phyloP scores from a whole-genome alignment of 1,140 invertebrate species.

The Drosophila auraria region DNA sequence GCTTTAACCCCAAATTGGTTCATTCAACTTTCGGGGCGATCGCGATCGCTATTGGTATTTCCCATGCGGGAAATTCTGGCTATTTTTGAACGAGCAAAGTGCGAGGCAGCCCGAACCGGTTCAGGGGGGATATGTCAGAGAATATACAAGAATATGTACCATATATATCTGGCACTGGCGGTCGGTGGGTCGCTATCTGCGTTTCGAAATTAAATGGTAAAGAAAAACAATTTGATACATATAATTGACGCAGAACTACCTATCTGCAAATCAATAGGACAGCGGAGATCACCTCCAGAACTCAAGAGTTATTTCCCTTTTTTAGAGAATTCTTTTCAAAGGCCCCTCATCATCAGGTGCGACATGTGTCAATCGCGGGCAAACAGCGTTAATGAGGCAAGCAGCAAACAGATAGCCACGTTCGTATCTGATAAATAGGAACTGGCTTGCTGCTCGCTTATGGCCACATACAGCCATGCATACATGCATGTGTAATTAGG shows the following conservation, averaged over 20 bases:
- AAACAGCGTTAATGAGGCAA: slow-evolving; percentile 46
- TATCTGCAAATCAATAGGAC: slow-evolving; percentile 22
- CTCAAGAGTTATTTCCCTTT: neutral
- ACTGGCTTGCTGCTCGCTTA: slow-evolving; percentile 41
- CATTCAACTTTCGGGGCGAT: slow-evolving; percentile 28
- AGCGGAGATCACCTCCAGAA: slow-evolving; percentile 13
- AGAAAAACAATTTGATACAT: slow-evolving; percentile 29
- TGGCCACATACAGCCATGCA: slow-evolving; percentile 13
- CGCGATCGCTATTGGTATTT: slow-evolving; percentile 24
- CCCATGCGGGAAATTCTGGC: slow-evolving; percentile 36
- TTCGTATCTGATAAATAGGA: slow-evolving; percentile 51
- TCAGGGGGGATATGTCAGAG: slow-evolving; percentile 45
- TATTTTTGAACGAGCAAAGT: slow-evolving; percentile 59
- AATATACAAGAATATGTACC: slow-evolving; percentile 35
- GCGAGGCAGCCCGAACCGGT: slow-evolving; percentile 56
- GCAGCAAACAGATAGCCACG: slow-evolving; percentile 30
- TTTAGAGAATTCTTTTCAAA: neutral
- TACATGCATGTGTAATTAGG: slow-evolving; percentile 68
- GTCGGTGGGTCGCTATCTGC: slow-evolving; percentile 15
- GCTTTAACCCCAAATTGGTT: slow-evolving; percentile 20
- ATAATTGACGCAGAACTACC: slow-evolving; percentile 18
- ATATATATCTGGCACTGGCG: slow-evolving; percentile 17
- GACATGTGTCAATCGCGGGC: slow-evolving; percentile 36
- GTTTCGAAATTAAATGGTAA: slow-evolving; percentile 37
- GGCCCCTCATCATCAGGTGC: slow-evolving; percentile 15